Evolutionary conservation across 2,888 invertebrate genomes (phyloP), one percentile per base, ranked within the genome.

Genomic region (Tetheella fluctuosa): DNA sequence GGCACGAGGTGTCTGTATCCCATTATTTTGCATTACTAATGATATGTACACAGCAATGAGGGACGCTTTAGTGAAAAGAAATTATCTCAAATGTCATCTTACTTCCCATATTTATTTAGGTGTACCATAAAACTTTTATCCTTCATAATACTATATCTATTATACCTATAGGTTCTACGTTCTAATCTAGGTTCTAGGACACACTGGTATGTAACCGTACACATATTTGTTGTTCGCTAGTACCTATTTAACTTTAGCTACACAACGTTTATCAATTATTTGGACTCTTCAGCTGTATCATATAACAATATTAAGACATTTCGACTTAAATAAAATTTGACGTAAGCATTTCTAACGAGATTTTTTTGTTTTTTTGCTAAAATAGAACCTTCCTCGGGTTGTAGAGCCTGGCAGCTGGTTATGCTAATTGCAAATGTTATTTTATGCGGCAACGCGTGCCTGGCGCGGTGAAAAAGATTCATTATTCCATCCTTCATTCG

Each of bases 11-110:
- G 91, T 93, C 90, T 80, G 91, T 89, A 89, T 90, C 91, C 90
- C 91, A 93, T 93, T 93, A 93, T 93, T 93, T 93, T 90, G 91
- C 91, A 90, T 92, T 93, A 93, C 93, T 91, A 93, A 93, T 93
- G 92, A 91, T 92, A 93, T 91, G 90, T 89, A 89, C 85, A 87
- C 84, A 83, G 72, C 84, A 91, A 90, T 91, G 90, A 91, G 89
- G 86, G 87, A 84, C 80, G 82, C 79, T 85, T 86, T 80, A 67
- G 71, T 37, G 55, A 55, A 55, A 73, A 68, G 79, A 84, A 48
- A 88, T 90, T 90, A 87, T 84, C 74, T 81, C 78, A 79, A 73
- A 75, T 85, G 89, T 88, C 90, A 88, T 85, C 85, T 77, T 79
- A 77, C 76, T 79, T 81, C 79, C 85, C 88, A 81, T 77, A 69